phyloP scores from a whole-genome alignment of 2,888 invertebrate genomes.

The Lochmaea capreae region DNA sequence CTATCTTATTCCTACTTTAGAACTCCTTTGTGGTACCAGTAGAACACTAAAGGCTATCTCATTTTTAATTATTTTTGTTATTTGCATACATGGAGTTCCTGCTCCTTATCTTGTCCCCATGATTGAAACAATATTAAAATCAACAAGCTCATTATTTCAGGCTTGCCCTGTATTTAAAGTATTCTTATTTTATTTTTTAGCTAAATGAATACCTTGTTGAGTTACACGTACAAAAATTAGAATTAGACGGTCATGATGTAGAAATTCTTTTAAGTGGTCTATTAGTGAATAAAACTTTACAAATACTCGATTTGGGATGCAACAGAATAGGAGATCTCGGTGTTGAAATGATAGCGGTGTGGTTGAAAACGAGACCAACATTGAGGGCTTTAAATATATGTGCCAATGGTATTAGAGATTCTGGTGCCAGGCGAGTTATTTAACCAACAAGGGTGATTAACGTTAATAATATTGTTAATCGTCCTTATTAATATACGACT shows the following conservation, averaged over 20 bases:
- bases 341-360: constrained; percentile 68
- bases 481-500: no score
- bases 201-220: constrained; percentile 66
- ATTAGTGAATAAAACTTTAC: constrained; percentile 67
- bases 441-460: no score
- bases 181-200: constrained; percentile 49
- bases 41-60: no score
- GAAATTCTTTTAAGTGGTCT: constrained; percentile 70
- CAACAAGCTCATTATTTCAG: no score
- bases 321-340: constrained; percentile 74
- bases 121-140: no score
- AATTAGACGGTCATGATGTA: constrained; percentile 72
- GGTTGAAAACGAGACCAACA: constrained; percentile 67
- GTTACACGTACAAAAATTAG: constrained; percentile 72
- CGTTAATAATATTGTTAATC: no score
- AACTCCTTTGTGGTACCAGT: no score
- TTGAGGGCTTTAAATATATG: constrained; percentile 69
- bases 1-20: no score
- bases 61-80: no score
- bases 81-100: no score
- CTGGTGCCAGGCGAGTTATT: constrained; percentile 66
- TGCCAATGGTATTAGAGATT: constrained; percentile 70
- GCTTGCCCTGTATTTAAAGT: no score
- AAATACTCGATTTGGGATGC: constrained; percentile 71
- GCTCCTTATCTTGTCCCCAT: no score